Conservation (phyloP, 2,113 vertebrate genomes). For the Syrmaticus mikado region DNA sequence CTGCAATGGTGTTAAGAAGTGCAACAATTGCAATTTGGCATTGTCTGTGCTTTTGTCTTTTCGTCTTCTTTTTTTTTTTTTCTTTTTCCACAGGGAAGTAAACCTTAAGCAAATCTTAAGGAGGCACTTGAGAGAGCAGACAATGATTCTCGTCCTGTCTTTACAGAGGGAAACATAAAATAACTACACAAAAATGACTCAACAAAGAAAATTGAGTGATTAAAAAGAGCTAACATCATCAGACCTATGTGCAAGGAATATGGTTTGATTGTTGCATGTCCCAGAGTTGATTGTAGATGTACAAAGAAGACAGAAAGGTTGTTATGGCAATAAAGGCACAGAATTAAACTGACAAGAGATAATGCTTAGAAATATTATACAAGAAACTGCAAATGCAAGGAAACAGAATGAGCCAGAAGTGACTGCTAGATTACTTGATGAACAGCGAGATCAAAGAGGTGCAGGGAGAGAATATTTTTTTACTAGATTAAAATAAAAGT, state of each 20-base stretch:
- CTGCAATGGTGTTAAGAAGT: neutral
- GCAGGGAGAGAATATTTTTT: neutral
- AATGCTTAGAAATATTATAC: neutral
- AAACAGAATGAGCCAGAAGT: constrained; percentile 35
- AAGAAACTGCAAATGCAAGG: constrained; percentile 13
- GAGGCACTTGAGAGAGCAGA: neutral
- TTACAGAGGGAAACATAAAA: neutral
- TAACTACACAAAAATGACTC: neutral
- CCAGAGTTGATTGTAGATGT: neutral
- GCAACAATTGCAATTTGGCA: neutral
- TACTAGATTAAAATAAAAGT: neutral
- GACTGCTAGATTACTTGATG: neutral
- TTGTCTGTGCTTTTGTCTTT: neutral
- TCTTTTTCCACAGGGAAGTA: neutral
- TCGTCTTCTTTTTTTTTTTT: neutral
- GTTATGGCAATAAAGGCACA: constrained; percentile 4
- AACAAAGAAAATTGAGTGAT: neutral
- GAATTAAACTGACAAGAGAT: constrained; percentile 34
- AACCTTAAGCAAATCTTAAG: neutral
- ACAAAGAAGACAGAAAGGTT: constrained; percentile 12
- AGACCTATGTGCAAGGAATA: neutral
- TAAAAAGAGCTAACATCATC: neutral
- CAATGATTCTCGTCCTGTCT: neutral
- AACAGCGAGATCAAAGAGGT: neutral
- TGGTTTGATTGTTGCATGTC: neutral